Evolutionary conservation across 2,797 vertebrate species (phyloP).

Genomic region (Neosilurus hyrtlii): DNA sequence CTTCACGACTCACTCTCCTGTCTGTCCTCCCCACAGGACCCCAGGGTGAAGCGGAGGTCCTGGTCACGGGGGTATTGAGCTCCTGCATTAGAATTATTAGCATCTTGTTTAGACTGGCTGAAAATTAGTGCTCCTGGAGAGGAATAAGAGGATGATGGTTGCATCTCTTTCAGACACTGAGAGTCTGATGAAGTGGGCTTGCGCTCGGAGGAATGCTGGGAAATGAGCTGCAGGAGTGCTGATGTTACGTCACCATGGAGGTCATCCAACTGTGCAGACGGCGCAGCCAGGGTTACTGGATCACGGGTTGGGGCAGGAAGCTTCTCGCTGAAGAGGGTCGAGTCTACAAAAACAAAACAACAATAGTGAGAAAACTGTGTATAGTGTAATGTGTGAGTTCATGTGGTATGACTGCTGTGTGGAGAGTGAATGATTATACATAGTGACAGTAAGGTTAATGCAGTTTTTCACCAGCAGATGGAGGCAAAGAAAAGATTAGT

Average conservation of each 20-base stretch:
- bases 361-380: not conserved
- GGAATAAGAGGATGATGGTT: conserved; percentile 63
- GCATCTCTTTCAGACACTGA: conserved; percentile 55
- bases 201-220: conserved; percentile 80
- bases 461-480: not conserved
- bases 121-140: conserved; percentile 72
- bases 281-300: conserved; percentile 52
- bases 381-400: not conserved
- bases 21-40: conserved; percentile 64
- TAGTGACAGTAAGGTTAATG: not conserved
- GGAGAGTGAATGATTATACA: not conserved
- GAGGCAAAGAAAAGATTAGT: not conserved
- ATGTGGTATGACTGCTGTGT: not conserved
- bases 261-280: conserved; percentile 68
- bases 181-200: conserved; percentile 50
- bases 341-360: not conserved
- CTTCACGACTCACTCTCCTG: conserved; percentile 58
- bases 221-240: conserved; percentile 88
- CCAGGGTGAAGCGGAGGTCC: conserved; percentile 90
- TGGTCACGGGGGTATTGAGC: conserved; percentile 92
- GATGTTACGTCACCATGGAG: conserved; percentile 85
- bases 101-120: conserved; percentile 51
- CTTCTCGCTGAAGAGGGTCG: conserved; percentile 12
- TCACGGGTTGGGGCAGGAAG: conserved; percentile 80
- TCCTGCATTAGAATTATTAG: conserved; percentile 53